These are phyloP conservation scores for Caenorhabditis sp. DNA, from an alignment of 2,888 invertebrate species.

Conservation along the genomic window DNA sequence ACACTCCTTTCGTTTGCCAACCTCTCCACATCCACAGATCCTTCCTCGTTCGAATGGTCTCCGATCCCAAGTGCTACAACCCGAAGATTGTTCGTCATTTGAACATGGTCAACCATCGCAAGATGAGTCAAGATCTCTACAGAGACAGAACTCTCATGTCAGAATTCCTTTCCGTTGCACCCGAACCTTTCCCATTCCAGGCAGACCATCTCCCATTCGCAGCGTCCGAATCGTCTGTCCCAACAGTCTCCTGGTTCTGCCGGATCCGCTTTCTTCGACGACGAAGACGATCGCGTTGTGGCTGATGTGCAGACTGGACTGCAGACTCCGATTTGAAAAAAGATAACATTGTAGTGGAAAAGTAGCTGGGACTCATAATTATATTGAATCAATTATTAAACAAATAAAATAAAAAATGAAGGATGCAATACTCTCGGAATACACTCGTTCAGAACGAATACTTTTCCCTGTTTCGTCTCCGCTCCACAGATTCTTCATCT, in stretches of 20 bases:
- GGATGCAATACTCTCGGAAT: slow-evolving; percentile 23
- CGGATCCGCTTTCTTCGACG: slow-evolving; percentile 63
- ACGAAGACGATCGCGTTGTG: slow-evolving; percentile 72
- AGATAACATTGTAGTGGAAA: background rate
- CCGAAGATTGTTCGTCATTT: slow-evolving; percentile 88
- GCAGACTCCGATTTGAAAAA: slow-evolving; percentile 77
- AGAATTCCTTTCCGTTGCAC: background rate
- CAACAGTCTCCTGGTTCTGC: slow-evolving; percentile 37
- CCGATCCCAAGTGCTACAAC: slow-evolving; percentile 95
- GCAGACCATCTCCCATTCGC: slow-evolving; percentile 70
- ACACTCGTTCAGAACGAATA: slow-evolving; percentile 20
- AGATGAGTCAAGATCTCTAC: slow-evolving; percentile 84
- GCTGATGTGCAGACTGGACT: slow-evolving; percentile 75
- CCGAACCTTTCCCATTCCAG: slow-evolving; percentile 32
- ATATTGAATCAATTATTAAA: slow-evolving; percentile 1
- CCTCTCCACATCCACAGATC: slow-evolving; percentile 85
- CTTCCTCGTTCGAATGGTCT: slow-evolving; percentile 95
- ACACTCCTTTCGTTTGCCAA: background rate
- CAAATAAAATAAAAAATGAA: slow-evolving; percentile 14
- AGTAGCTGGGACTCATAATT: slow-evolving; percentile 9
- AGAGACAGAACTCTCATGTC: slow-evolving; percentile 81
- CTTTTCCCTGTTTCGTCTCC: slow-evolving; percentile 7
- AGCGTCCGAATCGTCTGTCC: slow-evolving; percentile 60
- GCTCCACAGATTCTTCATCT: background rate
- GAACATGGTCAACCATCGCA: slow-evolving; percentile 81